Evolutionary conservation across 2,113 vertebrate genomes (phyloP).

Genomic region (Sander lucioperca): DNA sequence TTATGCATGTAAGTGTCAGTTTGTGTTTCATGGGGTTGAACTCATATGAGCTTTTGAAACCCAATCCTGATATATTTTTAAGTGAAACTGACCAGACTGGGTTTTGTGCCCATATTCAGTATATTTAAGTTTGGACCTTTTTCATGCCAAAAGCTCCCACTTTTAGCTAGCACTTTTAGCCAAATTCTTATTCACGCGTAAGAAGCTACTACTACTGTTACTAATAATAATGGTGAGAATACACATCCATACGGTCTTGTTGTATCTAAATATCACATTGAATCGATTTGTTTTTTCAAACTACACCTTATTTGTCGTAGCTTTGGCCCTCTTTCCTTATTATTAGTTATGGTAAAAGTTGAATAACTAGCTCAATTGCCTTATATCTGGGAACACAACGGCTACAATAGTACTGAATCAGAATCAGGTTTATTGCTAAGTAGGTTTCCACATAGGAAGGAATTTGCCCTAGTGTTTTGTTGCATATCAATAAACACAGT

Average conservation of each 20-base stretch:
- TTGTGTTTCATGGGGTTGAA: slow-evolving; percentile 24
- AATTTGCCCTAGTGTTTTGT: too few species aligned
- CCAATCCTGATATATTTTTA: neutral
- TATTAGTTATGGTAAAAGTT: neutral
- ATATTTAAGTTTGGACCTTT: neutral
- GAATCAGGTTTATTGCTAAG: neutral
- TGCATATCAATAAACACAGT: too few species aligned
- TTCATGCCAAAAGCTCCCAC: neutral
- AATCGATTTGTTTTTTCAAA: neutral
- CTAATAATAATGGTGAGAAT: neutral
- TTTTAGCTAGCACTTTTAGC: neutral
- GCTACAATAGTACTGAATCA: neutral
- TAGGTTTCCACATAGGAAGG: neutral
- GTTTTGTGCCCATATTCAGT: neutral
- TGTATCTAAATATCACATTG: neutral
- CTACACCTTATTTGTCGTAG: neutral
- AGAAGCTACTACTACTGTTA: neutral
- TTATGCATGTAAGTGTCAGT: slow-evolving; percentile 17
- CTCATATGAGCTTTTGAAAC: slow-evolving; percentile 26
- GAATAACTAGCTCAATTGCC: neutral
- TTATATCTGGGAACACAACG: neutral
- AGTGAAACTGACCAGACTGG: neutral
- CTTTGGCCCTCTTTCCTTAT: neutral
- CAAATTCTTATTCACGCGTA: neutral
- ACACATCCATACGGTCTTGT: neutral